Conservation (phyloP, 2,113 vertebrate genomes). For the Sclerurus mexicanus region DNA sequence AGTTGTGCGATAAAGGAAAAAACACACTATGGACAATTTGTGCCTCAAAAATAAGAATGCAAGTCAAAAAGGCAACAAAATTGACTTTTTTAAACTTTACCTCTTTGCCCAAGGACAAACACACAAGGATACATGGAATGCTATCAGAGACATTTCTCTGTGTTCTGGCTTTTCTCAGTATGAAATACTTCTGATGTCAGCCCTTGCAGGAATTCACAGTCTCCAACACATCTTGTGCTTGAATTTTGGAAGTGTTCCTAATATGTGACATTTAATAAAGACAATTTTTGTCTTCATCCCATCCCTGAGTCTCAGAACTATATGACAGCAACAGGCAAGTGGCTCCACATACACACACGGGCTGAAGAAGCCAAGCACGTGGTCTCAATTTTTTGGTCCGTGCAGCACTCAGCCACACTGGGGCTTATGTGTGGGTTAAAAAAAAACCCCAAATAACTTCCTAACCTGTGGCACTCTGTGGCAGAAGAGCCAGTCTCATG, state of each 20-base stretch:
- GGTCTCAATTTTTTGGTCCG: background rate
- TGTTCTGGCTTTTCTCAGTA: background rate
- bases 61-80: background rate
- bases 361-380: background rate
- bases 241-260: background rate
- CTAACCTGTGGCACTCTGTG: background rate
- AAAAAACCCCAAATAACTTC: background rate
- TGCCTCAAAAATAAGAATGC: background rate
- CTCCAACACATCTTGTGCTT: background rate
- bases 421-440: background rate
- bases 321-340: background rate
- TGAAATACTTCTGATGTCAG: background rate
- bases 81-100: background rate
- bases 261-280: background rate
- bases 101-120: background rate
- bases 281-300: background rate
- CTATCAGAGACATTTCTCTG: background rate
- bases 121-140: background rate
- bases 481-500: too few relatives aligned
- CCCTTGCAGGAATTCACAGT: background rate
- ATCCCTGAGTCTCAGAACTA: background rate
- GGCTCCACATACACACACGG: accelerated
- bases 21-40: background rate
- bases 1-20: background rate
- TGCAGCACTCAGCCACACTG: background rate